Percentiles rank a stretch among this genome's conserved stretches.
These are phyloP conservation scores for Andricus grossulariae DNA, from an alignment of 1,140 invertebrate genomes.

Conservation along the genomic window DNA sequence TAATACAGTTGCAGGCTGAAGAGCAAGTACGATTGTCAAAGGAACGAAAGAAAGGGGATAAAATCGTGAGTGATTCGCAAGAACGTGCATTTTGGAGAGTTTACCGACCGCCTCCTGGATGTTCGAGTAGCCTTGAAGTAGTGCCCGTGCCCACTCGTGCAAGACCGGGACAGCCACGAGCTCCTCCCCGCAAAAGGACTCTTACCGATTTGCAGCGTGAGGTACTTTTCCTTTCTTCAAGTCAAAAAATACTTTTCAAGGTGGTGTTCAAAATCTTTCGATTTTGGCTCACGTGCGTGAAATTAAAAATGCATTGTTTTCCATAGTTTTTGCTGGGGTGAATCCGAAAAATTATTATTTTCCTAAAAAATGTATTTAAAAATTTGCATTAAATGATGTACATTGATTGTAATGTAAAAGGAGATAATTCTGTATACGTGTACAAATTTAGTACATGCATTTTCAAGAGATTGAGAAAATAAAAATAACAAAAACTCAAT, in stretches of 20 bases:
- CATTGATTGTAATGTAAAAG: no score
- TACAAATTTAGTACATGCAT: no score
- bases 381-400: no score
- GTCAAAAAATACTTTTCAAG: background rate
- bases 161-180: conserved; percentile 79
- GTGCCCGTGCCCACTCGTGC: conserved; percentile 87
- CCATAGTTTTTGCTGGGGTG: no score
- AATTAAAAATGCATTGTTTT: no score
- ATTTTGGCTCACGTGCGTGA: no score
- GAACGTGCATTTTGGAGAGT: conserved; percentile 98
- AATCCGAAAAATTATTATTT: no score
- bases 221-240: conserved; percentile 73
- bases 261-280: no score
- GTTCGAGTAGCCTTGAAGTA: conserved; percentile 87
- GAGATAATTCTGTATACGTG: no score
- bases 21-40: conserved; percentile 94
- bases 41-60: conserved; percentile 96
- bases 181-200: conserved; percentile 81
- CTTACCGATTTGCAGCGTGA: conserved; percentile 87
- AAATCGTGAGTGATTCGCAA: conserved; percentile 96
- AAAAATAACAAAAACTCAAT: no score
- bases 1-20: conserved; percentile 94
- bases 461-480: no score
- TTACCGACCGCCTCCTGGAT: conserved; percentile 93
- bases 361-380: no score